Base-by-base conservation (phyloP, 2,797 vertebrate genomes). In the Ctenopoma multispine region DNA sequence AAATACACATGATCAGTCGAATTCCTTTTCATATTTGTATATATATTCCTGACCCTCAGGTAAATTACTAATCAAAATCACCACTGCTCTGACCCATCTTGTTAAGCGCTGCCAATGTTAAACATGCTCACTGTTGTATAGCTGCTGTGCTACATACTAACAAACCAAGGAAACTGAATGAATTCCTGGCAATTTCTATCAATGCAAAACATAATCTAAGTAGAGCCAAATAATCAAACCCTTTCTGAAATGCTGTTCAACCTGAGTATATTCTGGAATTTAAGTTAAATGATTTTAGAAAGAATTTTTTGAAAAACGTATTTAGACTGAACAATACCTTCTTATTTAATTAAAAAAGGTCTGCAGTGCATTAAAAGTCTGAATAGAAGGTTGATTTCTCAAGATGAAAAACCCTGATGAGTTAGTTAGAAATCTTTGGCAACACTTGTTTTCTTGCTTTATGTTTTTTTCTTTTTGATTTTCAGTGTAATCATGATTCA, bases 181-280 rank as follows among this genome's bases (percentile, higher is more conserved):
- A 74, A 68, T 80, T 76, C 23, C 38, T 68, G 40, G 78, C 68
- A 65, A 17, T 65, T 80, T 54, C 17, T 46, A 60, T 67, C 60
- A 62, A 40, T 53, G 36, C 20, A 21, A 56, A 6, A 1, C 4
- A 48, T 61, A 55, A 62, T 55, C 20, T 54, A 2, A 20, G 9
- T 6, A 11, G 17, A 7, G n/a, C n/a, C n/a, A 54, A 61, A 60
- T 29, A 75, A 73, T 65, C 29, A 50, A 58, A 49, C 56, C 20
- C 46, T 61, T 60, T 21, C 55, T 68, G 21, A 41, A 21, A 63
- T 78, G 53, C 43, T 78, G 57, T 7, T 61, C 24, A 31, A 21
- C 31, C 31, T 34, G 24, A 24, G 27, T 29, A 72, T 53, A 40
- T 55, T 51, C 62, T 23, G 11, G 38, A 44, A 58, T 78, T 69